Evolutionary conservation across 1,140 invertebrate species (phyloP), one percentile per base, ranked within the genome.

Genomic region (Drosophila asahinai): DNA sequence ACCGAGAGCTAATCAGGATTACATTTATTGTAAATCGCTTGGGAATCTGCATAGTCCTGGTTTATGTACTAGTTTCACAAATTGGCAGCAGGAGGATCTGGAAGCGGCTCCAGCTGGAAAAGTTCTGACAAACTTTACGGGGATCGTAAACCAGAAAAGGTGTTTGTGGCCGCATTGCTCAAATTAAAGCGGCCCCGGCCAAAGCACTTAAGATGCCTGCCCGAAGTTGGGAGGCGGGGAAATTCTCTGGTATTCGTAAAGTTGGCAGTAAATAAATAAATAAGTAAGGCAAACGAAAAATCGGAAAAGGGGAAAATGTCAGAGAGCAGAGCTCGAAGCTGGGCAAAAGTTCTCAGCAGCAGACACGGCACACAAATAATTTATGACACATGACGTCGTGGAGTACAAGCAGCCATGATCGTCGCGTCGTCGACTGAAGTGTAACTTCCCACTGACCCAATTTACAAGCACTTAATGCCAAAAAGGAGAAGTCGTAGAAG

Each of bases 401-500:
- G 57, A 68, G 78, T 62, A 75, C 60, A 25, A 65, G 75, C 61
- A 75, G 22, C 51, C 38, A 52, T 59, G 52, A 63, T 55, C 43
- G 75, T 52, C 40, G 71, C 43, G 67, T 52, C 43, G 71, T 61
- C 66, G 81, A 86, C 86, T 89, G 75, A 90, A 89, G 86, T 89
- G 86, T 89, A 90, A 89, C 89, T 89, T 89, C 89, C 89, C 89
- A 89, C 89, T 91, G 89, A 91, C 89, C 89, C 89, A 91, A 91
- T 91, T 91, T 91, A 91, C 89, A 91, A 87, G 79, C 83, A 91
- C 89, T 91, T 91, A 91, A 89, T 89, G 84, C 82, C 82, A 86
- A 91, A 84, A 89, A 82, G 87, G 86, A 91, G 86, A 90, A 90
- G 86, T 81, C 81, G 86, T 89, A 89, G 86, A 90, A 90, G 86